Percentiles rank a stretch among this genome's conserved stretches.
phyloP scores from a whole-genome alignment of 2,113 vertebrate species.

The Tretioscincus oriximinensis region DNA sequence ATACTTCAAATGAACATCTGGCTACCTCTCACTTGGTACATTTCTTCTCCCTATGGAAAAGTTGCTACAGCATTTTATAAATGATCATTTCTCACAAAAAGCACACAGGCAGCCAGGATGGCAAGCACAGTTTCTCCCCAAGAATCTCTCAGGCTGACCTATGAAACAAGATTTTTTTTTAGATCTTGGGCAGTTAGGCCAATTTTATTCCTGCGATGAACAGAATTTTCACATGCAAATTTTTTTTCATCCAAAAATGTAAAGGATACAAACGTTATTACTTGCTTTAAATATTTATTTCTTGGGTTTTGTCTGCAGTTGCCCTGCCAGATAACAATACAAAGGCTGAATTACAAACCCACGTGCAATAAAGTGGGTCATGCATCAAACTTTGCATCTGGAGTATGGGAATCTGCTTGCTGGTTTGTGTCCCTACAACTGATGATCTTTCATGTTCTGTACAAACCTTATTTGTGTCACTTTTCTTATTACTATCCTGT shows the following conservation, averaged over 20 bases:
- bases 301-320: not conserved
- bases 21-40: not conserved
- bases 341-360: not conserved
- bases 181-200: not conserved
- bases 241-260: not conserved
- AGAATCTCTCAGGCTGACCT: not conserved
- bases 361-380: not conserved
- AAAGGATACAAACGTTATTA: not conserved
- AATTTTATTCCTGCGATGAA: slow-evolving; percentile 16
- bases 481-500: not conserved
- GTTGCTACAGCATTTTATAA: not conserved
- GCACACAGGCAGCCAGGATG: not conserved
- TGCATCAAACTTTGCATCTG: not conserved
- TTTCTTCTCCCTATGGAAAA: not conserved
- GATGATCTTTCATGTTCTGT: not conserved
- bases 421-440: not conserved
- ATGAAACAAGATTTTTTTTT: slow-evolving; percentile 6
- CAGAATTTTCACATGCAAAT: slow-evolving; percentile 10
- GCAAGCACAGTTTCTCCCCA: not conserved
- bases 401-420: not conserved
- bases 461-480: not conserved
- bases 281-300: not conserved
- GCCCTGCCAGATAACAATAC: not conserved
- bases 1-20: not conserved
- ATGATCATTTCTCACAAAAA: not conserved